Evolutionary conservation across 2,797 vertebrate genomes (phyloP), one percentile per base, ranked within the genome.

Genomic region (Echiichthys vipera): DNA sequence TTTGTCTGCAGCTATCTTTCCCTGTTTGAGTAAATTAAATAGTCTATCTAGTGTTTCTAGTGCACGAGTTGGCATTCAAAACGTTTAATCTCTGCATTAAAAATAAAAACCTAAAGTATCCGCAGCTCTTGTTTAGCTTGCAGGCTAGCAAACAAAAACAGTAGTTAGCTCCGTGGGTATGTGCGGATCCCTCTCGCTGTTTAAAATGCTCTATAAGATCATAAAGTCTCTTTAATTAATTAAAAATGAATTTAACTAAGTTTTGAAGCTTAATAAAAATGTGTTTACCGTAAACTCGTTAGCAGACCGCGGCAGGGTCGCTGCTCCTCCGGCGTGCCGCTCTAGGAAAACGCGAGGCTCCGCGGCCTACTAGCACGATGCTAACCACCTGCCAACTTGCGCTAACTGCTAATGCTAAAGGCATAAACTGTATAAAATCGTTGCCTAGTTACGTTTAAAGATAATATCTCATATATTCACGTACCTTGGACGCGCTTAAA

Each of bases 321-420:
- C 5, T 7, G 2, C 51, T 9, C 25, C 6, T 46, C 66, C 1
- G 2, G 3, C 4, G n/a, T n/a, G n/a, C 5, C 0, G 5, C 0
- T 15, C 12, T 7, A 3, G 13, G 84, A 85, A 87, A 92, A 7
- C 14, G 18, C 79, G 84, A 80, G 89, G 89, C 69, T 85, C 4
- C 3, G 66, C 54, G 89, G 91, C 91, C 89, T 88, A 9, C 61
- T 77, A 67, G 58, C 74, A 65, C n/a, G 12, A 0, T 42, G 55
- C 66, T 79, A 71, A 40, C 17, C 11, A 34, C 17, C 30, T n/a
- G 39, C 57, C 32, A 77, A 30, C 14, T 37, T 0, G 1, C 1
- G 25, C 54, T 18, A 5, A n/a, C 25, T 29, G 13, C 1, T 29
- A 0, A 5, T 2, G 18, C 34, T 5, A 3, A n/a, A n/a, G n/a